A percentile compares a stretch with the other conserved stretches of the same genome.
Conservation (phyloP, 1,140 invertebrate species). For the Yoshiicerus persimilis region DNA sequence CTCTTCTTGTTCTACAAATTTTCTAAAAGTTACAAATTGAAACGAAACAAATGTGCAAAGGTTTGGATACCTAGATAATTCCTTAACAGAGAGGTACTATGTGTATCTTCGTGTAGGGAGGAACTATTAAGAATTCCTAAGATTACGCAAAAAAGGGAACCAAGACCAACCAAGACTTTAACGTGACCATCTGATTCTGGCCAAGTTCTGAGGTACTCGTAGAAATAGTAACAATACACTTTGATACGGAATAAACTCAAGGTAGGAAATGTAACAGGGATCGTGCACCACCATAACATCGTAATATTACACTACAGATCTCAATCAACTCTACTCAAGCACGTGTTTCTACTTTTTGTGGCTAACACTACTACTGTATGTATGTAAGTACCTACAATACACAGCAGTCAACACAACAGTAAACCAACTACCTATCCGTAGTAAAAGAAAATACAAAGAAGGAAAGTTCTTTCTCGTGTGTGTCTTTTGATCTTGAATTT, state of each 20-base stretch:
- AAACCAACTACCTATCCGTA: neutral
- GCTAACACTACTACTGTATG: neutral
- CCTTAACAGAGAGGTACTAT: neutral
- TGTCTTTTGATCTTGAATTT: slow-evolving; percentile 6
- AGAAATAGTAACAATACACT: neutral
- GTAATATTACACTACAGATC: neutral
- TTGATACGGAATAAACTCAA: neutral
- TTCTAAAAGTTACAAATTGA: neutral
- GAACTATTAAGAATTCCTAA: neutral
- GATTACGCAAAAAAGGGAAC: neutral
- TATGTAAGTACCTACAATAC: neutral
- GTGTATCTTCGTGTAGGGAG: neutral
- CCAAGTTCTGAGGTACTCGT: neutral
- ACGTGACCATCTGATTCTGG: neutral
- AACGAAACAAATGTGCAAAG: neutral
- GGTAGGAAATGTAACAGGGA: neutral
- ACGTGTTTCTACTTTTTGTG: neutral
- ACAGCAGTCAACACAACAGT: neutral
- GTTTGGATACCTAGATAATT: neutral
- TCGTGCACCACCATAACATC: neutral
- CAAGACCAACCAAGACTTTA: neutral
- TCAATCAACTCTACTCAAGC: neutral
- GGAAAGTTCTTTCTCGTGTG: neutral
- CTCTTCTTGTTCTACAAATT: neutral
- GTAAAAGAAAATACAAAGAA: neutral